Evolutionary conservation across 1,140 invertebrate species (phyloP), one percentile per base, ranked within the genome.

Genomic region (Bombus impatiens): DNA sequence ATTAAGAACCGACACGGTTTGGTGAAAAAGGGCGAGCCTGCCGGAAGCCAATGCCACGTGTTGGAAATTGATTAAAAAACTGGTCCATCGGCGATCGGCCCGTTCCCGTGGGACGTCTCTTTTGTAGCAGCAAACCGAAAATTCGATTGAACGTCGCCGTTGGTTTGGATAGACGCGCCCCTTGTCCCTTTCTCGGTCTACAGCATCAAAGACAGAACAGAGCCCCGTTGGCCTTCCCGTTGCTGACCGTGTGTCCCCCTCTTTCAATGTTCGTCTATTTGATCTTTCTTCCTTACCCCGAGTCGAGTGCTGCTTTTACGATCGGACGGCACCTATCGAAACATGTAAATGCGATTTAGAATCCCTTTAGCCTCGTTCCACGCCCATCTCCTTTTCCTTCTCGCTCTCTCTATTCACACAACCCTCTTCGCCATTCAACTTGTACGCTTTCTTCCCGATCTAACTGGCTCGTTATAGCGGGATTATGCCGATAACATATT

Each of bases 311-410:
- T 65, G 78, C 87, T 89, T 92, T 93, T 91, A 92, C 90, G 92
- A 92, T 87, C 89, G 89, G 74, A 37, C 87, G 86, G 77, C 89
- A 84, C 78, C 86, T 89, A 91, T 77, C 88, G 90, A 93, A 90
- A 93, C 92, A 93, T 92, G 92, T 93, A 93, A 94, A 94, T 93
- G 87, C 84, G 78, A 90, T 83, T 89, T 88, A 74, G 81, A 90
- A 86, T 86, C 79, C 71, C 86, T 80, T 81, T 76, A 53, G 32
- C 82, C 86, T 76, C 62, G 5, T 87, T 25, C 81, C 78, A 88
- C 76, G 70, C 83, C 67, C 82, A 71, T 70, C 74, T 67, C 32
- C 13, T 70, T 40, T 22, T 22, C 9, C 8, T 32, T 78, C 74
- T 70, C 74, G 71, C 86, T 32, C 37, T 28, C 40, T 32, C 47